Conservation (phyloP, 2,113 vertebrate genomes). For the Peromyscus leucopus region DNA sequence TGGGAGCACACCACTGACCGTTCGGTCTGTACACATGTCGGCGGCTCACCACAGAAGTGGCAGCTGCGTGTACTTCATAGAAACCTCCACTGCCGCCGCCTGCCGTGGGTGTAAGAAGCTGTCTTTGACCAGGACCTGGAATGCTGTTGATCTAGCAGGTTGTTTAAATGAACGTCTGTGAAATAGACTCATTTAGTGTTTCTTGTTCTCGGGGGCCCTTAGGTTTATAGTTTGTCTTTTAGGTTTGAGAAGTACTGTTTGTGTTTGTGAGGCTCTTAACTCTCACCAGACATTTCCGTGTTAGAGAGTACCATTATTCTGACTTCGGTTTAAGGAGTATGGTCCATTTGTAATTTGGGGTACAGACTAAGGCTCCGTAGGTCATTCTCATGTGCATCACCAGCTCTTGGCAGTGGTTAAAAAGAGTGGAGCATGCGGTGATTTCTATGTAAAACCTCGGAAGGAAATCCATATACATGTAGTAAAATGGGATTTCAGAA, state of each 20-base stretch:
- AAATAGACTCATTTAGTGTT: background rate
- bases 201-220: background rate
- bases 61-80: background rate
- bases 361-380: background rate
- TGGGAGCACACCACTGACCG: background rate
- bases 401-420: background rate
- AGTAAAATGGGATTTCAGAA: background rate
- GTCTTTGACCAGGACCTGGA: background rate
- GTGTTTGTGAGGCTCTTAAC: conserved; percentile 11
- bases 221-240: background rate
- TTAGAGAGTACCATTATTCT: background rate
- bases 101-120: background rate
- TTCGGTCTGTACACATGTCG: background rate
- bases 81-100: background rate
- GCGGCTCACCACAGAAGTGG: background rate
- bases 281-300: background rate
- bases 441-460: background rate
- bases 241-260: background rate
- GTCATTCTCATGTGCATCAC: background rate
- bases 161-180: conserved; percentile 14
- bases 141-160: background rate
- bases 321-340: background rate
- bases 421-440: background rate
- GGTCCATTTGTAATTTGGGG: background rate
- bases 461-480: background rate